Evolutionary conservation across 2,113 vertebrate genomes (phyloP).

Genomic region (Ammospiza caudacuta): DNA sequence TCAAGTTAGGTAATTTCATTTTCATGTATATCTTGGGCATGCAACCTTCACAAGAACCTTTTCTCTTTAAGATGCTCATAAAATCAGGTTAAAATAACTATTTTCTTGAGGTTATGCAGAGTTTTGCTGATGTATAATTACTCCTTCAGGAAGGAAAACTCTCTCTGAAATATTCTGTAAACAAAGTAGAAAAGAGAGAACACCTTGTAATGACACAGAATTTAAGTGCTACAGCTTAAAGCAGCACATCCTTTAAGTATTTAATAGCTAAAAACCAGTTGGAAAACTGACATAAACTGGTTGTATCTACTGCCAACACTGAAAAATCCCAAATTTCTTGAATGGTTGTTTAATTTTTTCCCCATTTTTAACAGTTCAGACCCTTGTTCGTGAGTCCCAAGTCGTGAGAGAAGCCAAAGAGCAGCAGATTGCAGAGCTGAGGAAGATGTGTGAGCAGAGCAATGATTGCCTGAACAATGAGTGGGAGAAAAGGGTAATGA

Average conservation of each 20-base stretch:
- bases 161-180: neutral
- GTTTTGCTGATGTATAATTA: neutral
- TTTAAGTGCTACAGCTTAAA: neutral
- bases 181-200: neutral
- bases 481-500: constrained; percentile 92
- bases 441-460: constrained; percentile 90
- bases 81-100: neutral
- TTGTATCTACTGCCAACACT: neutral
- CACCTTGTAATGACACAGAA: neutral
- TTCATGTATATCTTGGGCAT: neutral
- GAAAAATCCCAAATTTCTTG: neutral
- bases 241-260: neutral
- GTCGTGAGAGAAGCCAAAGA: constrained; percentile 90
- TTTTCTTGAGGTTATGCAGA: neutral
- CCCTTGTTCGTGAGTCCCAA: constrained; percentile 88
- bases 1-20: neutral
- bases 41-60: neutral
- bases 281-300: neutral
- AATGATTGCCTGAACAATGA: constrained; percentile 87
- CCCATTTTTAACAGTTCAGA: constrained; percentile 86
- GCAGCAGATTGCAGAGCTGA: constrained; percentile 91
- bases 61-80: neutral
- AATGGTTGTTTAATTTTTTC: constrained; percentile 38
- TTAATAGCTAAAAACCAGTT: neutral
- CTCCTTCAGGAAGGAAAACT: neutral